Conservation (phyloP, 30 jellyfish, hydroid and myxozoan species). For the Chironex yamaguchii region DNA sequence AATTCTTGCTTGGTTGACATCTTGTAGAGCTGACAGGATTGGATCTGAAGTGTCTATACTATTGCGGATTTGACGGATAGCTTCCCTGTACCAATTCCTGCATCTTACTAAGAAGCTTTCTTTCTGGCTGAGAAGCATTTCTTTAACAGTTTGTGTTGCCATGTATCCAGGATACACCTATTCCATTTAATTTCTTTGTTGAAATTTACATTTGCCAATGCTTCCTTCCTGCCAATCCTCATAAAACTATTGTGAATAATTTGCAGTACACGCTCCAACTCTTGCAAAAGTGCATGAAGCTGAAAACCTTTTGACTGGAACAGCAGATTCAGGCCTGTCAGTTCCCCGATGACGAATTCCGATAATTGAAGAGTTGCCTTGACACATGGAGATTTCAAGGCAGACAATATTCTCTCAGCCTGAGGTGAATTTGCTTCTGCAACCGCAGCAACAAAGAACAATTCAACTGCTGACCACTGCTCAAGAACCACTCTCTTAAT, state of each 20-base stretch:
- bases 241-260: not conserved
- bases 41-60: not conserved
- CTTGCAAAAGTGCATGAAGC: not conserved
- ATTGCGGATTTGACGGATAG: not conserved
- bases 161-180: not conserved
- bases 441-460: not conserved
- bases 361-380: not conserved
- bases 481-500: not conserved
- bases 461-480: not conserved
- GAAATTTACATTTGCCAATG: not conserved
- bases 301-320: not conserved
- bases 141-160: not conserved
- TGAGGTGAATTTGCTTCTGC: not conserved
- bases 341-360: not conserved
- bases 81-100: not conserved
- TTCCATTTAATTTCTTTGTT: not conserved
- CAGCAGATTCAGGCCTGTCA: not conserved
- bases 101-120: not conserved
- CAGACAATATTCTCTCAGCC: not conserved
- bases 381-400: not conserved
- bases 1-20: not conserved
- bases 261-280: not conserved
- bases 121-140: not conserved
- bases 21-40: not conserved
- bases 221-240: not conserved